Conservation (phyloP, 2,797 vertebrate genomes). For the Fundulus diaphanus region DNA sequence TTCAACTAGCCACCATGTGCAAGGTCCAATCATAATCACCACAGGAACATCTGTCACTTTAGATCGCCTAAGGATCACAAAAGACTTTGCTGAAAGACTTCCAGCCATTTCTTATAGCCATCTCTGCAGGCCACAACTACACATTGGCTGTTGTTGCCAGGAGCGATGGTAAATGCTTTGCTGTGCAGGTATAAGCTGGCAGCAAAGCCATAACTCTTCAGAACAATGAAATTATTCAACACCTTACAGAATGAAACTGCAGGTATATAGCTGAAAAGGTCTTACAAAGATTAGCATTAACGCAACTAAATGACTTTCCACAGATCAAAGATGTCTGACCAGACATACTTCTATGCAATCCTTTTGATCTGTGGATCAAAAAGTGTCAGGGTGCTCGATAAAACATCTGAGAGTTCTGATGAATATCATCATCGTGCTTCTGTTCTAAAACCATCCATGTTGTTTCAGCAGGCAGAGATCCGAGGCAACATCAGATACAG, state of each 20-base stretch:
- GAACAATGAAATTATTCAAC: slow-evolving; percentile 4
- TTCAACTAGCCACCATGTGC: slow-evolving; percentile 35
- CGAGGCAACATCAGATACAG: slow-evolving; percentile 49
- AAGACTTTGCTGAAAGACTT: slow-evolving; percentile 65
- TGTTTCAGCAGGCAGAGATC: slow-evolving; percentile 46
- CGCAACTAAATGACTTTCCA: slow-evolving; percentile 5
- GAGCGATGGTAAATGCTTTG: slow-evolving; percentile 48
- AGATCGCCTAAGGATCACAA: slow-evolving; percentile 54
- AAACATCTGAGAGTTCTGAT: slow-evolving; percentile 43
- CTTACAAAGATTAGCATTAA: neutral
- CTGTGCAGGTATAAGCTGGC: slow-evolving; percentile 28
- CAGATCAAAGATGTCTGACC: slow-evolving; percentile 27
- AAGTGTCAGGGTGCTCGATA: slow-evolving; percentile 37
- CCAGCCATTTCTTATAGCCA: slow-evolving; percentile 30
- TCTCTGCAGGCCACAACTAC: slow-evolving; percentile 16
- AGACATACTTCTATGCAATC: slow-evolving; percentile 24
- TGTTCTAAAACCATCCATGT: slow-evolving; percentile 45
- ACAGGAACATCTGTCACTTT: slow-evolving; percentile 64
- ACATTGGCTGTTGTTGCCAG: slow-evolving; percentile 43
- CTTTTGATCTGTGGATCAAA: slow-evolving; percentile 46
- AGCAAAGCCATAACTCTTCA: slow-evolving; percentile 42
- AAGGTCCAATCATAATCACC: slow-evolving; percentile 50
- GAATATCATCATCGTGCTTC: slow-evolving; percentile 41
- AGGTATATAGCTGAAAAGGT: neutral
- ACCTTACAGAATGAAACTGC: neutral